These are phyloP conservation scores for Porites evermanni DNA, from an alignment of 92 coral and sea anemone genomes.

Conservation along the genomic window DNA sequence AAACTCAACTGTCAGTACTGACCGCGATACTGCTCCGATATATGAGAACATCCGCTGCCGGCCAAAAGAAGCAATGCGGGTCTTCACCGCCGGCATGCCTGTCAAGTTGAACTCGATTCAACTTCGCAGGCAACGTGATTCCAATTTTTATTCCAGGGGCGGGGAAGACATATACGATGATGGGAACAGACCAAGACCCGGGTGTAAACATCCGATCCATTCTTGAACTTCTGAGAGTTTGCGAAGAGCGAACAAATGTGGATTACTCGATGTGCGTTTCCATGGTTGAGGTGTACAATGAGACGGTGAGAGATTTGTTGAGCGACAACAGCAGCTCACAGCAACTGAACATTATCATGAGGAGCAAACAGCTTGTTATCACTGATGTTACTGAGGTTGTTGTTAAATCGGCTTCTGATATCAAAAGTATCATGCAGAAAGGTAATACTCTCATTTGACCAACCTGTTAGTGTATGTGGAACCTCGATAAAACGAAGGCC, in stretches of 20 bases:
- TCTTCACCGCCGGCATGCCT: too few relatives aligned
- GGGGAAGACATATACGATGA: constrained; percentile 91
- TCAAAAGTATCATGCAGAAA: constrained; percentile 79
- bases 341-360: constrained; percentile 78
- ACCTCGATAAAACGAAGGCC: too few relatives aligned
- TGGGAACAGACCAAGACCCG: constrained; percentile 86
- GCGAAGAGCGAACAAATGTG: constrained; percentile 74
- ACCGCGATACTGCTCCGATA: too few relatives aligned
- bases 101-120: too few relatives aligned
- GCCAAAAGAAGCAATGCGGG: too few relatives aligned
- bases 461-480: too few relatives aligned
- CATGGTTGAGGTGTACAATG: constrained; percentile 91
- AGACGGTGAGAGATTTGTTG: constrained; percentile 79
- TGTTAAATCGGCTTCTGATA: constrained; percentile 74
- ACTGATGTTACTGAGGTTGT: constrained; percentile 71
- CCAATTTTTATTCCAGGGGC: constrained; percentile 52
- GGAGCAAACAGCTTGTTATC: constrained; percentile 74
- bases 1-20: too few relatives aligned
- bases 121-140: background rate
- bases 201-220: constrained; percentile 87
- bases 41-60: too few relatives aligned
- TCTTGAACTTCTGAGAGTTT: constrained; percentile 74
- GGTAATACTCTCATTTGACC: constrained; percentile 41
- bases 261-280: constrained; percentile 84
- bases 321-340: constrained; percentile 57